Percentiles rank a stretch among this genome's conserved stretches.
These are phyloP conservation scores for Crypturellus tataupa DNA, from an alignment of 2,797 vertebrate genomes.

Conservation along the genomic window DNA sequence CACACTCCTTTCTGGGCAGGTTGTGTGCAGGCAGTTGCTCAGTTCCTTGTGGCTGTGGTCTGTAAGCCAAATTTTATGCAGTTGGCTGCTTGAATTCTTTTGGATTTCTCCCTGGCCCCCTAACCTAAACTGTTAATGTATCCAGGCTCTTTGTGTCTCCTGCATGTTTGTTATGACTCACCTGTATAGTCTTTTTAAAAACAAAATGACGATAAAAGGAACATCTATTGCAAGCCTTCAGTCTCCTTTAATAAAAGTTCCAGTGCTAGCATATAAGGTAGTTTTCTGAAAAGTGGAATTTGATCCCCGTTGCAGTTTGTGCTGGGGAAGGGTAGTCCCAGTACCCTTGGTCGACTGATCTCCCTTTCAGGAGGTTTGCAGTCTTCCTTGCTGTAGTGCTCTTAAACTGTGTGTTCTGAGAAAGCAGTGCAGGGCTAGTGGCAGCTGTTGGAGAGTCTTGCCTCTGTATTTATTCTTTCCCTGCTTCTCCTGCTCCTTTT, in stretches of 20 bases:
- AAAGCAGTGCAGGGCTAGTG: background rate
- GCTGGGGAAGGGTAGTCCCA: background rate
- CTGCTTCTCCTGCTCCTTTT: background rate
- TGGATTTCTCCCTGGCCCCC: background rate
- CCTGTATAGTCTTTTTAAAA: background rate
- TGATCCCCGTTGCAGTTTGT: background rate
- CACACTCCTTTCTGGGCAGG: background rate
- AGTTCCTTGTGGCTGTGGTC: background rate
- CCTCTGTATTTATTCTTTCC: background rate
- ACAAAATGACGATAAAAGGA: too few species aligned
- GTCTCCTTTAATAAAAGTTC: background rate
- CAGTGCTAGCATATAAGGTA: background rate
- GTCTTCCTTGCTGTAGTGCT: background rate
- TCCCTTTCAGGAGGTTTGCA: background rate
- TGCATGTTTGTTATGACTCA: background rate
- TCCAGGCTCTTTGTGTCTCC: background rate
- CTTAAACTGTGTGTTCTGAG: background rate
- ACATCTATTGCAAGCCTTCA: background rate
- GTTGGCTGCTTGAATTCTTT: background rate
- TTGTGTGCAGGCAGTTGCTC: background rate
- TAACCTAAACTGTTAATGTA: background rate
- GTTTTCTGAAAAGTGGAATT: rapidly evolving
- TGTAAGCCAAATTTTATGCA: background rate
- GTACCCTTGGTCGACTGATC: background rate
- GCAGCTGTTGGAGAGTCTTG: background rate